Base-by-base conservation (phyloP, 2,888 invertebrate genomes). In the Halictus ligatus region DNA sequence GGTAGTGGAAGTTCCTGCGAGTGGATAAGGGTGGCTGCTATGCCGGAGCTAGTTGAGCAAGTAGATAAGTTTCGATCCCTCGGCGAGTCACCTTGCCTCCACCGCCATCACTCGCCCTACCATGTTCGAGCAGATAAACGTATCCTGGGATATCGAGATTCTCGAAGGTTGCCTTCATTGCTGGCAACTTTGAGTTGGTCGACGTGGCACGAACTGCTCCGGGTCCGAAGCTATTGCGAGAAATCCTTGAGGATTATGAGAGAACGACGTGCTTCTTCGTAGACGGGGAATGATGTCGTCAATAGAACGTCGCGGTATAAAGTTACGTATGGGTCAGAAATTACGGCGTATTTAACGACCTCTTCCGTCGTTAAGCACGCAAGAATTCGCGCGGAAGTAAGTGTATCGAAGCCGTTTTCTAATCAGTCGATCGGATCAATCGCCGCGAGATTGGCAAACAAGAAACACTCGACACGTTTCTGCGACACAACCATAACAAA, bases 1-100 rank as follows among this genome's bases (percentile, higher is more conserved):
- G 43, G 84, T 85, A 91, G 91, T 64, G 83, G 88, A 93, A 94
- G 93, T 94, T 93, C 90, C 91, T 91, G 91, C 91, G 92, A 92
- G 91, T 92, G 93, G 94, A 94, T 94, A 94, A 93, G 93, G 94
- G 88, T 89, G 89, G 91, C 91, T 91, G 92, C 87, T 91, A 92
- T 92, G 93, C 92, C 91, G 90, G 92, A 92, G 93, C 93, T 92
- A 94, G 94, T 94, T 94, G 94, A 92, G 92, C 94, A 93, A 94
- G 94, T 94, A 94, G 94, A 94, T 94, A 95, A 95, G 94, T 95
- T 95, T 94, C 94, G 94, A 94, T 94, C 94, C 94, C 93, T 93
- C 86, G 91, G 92, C 92, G 92, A 94, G 91, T 92, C 92, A 92
- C 92, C 93, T 92, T 89, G 91, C 91, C 83, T 90, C 91, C 91